These are phyloP conservation scores for Parnassius apollo DNA, from an alignment of 2,888 invertebrate species.

Conservation along the genomic window DNA sequence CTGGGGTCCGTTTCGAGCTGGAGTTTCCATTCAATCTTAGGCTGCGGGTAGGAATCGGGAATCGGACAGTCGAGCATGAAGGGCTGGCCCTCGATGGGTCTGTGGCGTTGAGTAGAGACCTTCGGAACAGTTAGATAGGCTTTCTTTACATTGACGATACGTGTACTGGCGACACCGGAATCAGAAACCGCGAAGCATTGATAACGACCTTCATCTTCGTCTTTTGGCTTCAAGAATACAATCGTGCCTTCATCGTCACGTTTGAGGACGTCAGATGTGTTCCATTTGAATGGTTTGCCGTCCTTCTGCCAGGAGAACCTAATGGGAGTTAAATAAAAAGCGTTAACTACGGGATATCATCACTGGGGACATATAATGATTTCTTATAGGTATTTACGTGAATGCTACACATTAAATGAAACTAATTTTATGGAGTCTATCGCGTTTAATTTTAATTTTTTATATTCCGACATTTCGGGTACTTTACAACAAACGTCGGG, in stretches of 20 bases:
- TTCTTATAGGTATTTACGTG: no score
- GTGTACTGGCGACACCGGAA: conserved; percentile 51
- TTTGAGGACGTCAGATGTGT: conserved; percentile 37
- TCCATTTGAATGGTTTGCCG: conserved; percentile 43
- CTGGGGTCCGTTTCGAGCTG: conserved; percentile 42
- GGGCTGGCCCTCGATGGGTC: conserved; percentile 54
- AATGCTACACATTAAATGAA: no score
- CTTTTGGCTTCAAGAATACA: conserved; percentile 49
- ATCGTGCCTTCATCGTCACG: conserved; percentile 51
- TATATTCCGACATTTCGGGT: no score
- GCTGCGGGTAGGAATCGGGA: conserved; percentile 58
- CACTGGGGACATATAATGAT: no score
- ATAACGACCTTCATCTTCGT: conserved; percentile 55
- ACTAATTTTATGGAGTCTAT: no score
- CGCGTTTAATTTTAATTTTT: no score
- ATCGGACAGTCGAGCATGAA: conserved; percentile 56
- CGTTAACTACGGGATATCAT: not conserved
- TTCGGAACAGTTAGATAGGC: conserved; percentile 46
- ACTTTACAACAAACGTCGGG: no score
- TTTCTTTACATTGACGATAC: conserved; percentile 45
- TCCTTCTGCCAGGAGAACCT: conserved; percentile 63
- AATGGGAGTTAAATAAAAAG: conserved; percentile 11
- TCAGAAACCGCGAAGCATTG: conserved; percentile 54
- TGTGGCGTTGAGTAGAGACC: conserved; percentile 42
- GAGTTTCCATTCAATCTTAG: conserved; percentile 55